Percentiles rank a stretch among this genome's conserved stretches.
These are phyloP conservation scores for Arrhamphus sclerolepis DNA, from an alignment of 2,797 vertebrate genomes.

Conservation along the genomic window DNA sequence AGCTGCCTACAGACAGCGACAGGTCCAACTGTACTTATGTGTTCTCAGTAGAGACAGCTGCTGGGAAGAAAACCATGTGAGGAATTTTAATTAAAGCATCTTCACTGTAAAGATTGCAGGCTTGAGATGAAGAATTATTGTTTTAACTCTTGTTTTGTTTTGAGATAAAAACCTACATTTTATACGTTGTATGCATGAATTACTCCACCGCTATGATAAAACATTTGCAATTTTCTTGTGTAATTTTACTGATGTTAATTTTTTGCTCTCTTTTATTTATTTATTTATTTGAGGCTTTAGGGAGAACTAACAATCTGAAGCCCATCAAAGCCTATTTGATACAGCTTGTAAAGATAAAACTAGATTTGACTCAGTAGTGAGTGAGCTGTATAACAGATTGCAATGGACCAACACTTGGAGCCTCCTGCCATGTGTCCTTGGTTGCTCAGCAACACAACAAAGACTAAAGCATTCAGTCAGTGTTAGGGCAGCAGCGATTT, in stretches of 20 bases:
- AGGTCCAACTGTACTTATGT: constrained; percentile 27
- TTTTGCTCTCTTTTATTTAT: background rate
- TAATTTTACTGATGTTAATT: background rate
- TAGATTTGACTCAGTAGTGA: background rate
- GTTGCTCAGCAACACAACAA: constrained; percentile 84
- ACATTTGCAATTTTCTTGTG: background rate
- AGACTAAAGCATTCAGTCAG: constrained; percentile 31
- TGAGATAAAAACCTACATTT: constrained; percentile 33
- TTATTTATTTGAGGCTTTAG: background rate
- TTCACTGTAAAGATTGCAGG: constrained; percentile 52
- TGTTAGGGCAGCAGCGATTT: constrained; percentile 15
- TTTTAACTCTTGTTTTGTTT: constrained; percentile 22
- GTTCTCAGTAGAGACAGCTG: constrained; percentile 43
- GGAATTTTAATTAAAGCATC: constrained; percentile 76
- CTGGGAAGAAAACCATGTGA: constrained; percentile 21
- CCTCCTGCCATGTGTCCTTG: constrained; percentile 72
- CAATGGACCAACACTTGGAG: constrained; percentile 16
- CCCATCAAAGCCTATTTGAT: background rate
- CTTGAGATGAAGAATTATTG: constrained; percentile 42
- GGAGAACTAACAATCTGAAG: background rate
- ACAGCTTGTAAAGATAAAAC: background rate
- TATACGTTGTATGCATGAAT: constrained; percentile 18
- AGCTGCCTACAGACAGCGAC: constrained; percentile 19
- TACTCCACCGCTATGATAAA: background rate
- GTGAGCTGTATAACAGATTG: constrained; percentile 4